Percentiles rank a stretch among this genome's conserved stretches.
Evolutionary conservation across 1,140 invertebrate species (phyloP).

Genomic region (Steinernema khuongi): DNA sequence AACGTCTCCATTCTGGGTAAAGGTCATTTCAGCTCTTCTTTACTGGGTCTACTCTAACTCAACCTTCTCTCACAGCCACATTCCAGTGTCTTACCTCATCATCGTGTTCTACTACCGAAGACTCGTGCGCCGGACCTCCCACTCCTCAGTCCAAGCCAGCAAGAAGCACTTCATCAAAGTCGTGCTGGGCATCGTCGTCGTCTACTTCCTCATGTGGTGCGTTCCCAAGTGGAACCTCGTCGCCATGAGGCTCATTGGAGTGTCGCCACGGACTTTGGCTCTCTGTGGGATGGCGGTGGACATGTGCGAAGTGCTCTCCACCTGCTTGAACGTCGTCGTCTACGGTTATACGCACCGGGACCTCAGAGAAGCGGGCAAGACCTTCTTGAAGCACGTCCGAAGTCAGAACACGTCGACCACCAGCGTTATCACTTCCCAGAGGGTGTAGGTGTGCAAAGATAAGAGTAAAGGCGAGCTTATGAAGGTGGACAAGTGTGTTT

Average conservation of each 20-base stretch:
- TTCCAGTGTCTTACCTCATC: neutral
- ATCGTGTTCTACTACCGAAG: neutral
- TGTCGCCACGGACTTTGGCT: neutral
- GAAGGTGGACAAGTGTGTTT: too few species aligned
- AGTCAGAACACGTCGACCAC: too few species aligned
- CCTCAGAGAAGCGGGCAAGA: neutral
- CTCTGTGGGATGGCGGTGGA: neutral
- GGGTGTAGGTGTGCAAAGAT: too few species aligned
- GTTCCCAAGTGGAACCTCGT: neutral
- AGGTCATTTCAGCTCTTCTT: neutral
- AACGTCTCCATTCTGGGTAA: neutral
- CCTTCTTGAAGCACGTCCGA: neutral
- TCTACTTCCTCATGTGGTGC: conserved; percentile 12
- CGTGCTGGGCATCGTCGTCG: neutral
- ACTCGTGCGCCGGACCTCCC: neutral
- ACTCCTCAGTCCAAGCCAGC: neutral
- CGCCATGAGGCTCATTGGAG: neutral
- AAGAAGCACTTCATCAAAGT: neutral
- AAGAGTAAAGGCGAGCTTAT: too few species aligned
- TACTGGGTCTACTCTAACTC: neutral
- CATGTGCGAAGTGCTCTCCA: neutral
- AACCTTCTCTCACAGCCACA: neutral
- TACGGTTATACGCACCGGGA: neutral
- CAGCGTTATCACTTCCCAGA: too few species aligned
- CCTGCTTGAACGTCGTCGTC: conserved; percentile 6